phyloP scores from a whole-genome alignment of 2,797 vertebrate species.

The Sitta carolinensis region DNA sequence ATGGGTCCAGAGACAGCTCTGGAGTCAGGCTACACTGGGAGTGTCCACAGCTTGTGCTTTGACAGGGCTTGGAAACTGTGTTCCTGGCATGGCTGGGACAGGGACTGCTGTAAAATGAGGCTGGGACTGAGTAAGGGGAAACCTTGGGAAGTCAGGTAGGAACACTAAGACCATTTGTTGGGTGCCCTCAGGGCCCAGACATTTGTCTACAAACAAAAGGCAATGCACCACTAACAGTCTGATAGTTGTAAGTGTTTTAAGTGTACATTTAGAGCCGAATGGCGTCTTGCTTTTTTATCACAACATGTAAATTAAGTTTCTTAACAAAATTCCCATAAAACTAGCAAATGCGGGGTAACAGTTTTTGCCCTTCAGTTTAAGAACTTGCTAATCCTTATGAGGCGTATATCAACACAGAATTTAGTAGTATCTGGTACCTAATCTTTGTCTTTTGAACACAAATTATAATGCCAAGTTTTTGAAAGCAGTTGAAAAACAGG shows the following conservation, averaged over 20 bases:
- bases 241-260: not conserved
- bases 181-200: not conserved
- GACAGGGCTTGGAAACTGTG: not conserved
- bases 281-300: not conserved
- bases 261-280: not conserved
- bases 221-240: not conserved
- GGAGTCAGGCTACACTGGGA: not conserved
- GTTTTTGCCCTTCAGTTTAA: not conserved
- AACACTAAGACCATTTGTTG: not conserved
- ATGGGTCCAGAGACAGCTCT: not conserved
- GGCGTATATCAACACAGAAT: not conserved
- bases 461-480: not conserved
- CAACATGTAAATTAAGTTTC: not conserved
- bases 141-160: not conserved
- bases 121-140: not conserved
- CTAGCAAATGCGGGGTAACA: not conserved
- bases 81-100: fast-evolving
- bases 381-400: not conserved
- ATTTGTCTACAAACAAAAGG: not conserved
- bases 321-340: not conserved
- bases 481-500: not conserved
- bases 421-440: not conserved
- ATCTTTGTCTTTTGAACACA: not conserved
- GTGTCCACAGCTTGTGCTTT: not conserved
- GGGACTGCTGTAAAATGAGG: not conserved